Percentiles rank a stretch among this genome's conserved stretches.
phyloP scores from a whole-genome alignment of 2,797 vertebrate genomes.

The Spinus olivaceus region DNA sequence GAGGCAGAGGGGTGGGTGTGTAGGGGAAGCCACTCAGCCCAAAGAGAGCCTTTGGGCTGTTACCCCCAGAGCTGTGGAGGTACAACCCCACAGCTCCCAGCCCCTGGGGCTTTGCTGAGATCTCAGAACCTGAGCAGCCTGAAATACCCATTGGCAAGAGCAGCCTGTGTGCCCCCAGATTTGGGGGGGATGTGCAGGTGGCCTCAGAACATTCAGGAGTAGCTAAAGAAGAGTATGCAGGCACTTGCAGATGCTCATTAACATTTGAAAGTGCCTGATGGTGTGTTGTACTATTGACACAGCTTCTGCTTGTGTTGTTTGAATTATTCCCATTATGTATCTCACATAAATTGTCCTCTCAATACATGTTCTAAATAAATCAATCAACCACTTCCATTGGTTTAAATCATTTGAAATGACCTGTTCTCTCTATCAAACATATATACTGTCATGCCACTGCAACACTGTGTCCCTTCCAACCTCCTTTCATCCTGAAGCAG shows the following conservation, averaged over 20 bases:
- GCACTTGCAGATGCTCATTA: not conserved
- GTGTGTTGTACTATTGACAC: not conserved
- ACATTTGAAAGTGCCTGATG: not conserved
- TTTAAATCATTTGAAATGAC: not conserved
- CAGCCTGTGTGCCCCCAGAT: not conserved
- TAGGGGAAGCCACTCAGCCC: not conserved
- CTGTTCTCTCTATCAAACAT: not conserved
- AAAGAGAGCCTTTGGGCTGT: not conserved
- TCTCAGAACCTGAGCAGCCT: not conserved
- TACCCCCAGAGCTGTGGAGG: not conserved
- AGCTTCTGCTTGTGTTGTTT: not conserved
- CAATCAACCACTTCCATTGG: not conserved
- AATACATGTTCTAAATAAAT: not conserved
- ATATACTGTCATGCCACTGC: not conserved
- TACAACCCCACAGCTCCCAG: no score
- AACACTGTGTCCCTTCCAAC: not conserved
- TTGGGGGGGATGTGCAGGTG: rapidly evolving
- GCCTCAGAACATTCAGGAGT: not conserved
- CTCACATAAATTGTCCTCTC: not conserved
- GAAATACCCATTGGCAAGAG: rapidly evolving
- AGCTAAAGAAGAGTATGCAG: not conserved
- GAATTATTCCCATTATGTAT: not conserved
- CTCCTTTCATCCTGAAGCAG: not conserved
- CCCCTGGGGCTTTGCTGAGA: not conserved
- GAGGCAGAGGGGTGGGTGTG: not conserved